phyloP scores from a whole-genome alignment of 1,140 invertebrate genomes.

The Carcinoscorpius rotundicauda region DNA sequence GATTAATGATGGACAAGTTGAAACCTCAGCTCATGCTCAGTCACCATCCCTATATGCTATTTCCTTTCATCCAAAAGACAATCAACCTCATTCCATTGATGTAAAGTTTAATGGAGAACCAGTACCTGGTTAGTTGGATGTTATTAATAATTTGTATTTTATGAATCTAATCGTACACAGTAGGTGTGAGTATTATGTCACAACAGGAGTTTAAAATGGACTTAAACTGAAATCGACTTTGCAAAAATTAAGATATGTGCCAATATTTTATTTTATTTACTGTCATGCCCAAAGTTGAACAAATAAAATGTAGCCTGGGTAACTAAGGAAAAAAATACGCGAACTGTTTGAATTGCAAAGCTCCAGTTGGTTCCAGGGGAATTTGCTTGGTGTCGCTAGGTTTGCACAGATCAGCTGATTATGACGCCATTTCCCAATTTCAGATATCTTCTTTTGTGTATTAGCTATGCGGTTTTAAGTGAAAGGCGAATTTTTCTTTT shows the following conservation, averaged over 20 bases:
- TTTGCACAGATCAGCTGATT: no score
- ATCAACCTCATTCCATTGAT: constrained; percentile 78
- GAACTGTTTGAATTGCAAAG: no score
- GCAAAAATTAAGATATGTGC: not conserved
- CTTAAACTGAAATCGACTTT: not conserved
- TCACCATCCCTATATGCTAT: constrained; percentile 94
- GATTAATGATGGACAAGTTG: constrained; percentile 87
- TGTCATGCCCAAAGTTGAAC: not conserved
- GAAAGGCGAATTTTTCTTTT: no score
- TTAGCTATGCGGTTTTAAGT: no score
- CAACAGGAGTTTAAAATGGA: not conserved
- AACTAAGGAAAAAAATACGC: no score
- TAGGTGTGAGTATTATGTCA: not conserved
- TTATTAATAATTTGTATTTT: not conserved
- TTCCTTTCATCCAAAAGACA: constrained; percentile 85
- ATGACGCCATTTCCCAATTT: no score
- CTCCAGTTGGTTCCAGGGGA: no score
- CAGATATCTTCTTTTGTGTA: no score
- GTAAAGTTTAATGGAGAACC: constrained; percentile 90
- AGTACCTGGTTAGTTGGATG: constrained; percentile 56
- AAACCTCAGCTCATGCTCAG: constrained; percentile 87
- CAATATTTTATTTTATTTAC: constrained; percentile 4
- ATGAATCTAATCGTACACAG: not conserved
- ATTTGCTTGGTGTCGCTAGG: no score
- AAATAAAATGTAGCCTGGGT: not conserved